Percentiles rank a stretch among this genome's conserved stretches.
Conservation (phyloP, 2,113 vertebrate genomes). For the Tricholaema leucomelas region DNA sequence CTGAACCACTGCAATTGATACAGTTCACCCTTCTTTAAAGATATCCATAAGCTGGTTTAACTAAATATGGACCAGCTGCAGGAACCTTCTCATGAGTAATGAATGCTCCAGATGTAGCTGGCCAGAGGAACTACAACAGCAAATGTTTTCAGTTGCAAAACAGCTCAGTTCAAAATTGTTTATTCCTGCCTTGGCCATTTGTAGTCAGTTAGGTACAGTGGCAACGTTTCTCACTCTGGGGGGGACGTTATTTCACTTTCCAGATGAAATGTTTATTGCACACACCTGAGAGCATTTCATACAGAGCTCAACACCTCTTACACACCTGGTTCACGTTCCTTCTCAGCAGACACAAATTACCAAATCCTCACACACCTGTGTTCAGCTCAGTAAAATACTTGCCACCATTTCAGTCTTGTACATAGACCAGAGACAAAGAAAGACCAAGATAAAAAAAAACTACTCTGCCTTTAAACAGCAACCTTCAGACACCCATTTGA, state of each 20-base stretch:
- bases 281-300: not conserved
- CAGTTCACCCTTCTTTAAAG: not conserved
- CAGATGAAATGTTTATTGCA: not conserved
- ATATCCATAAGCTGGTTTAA: not conserved
- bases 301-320: not conserved
- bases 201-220: not conserved
- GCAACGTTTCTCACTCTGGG: not conserved
- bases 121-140: not conserved
- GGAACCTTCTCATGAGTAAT: conserved; percentile 17
- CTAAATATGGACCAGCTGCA: not conserved
- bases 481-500: not conserved
- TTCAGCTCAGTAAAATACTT: not conserved
- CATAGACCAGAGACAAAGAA: not conserved
- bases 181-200: not conserved
- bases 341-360: not conserved
- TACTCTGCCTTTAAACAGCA: not conserved
- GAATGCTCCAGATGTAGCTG: conserved; percentile 10
- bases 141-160: not conserved
- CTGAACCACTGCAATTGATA: not conserved
- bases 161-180: not conserved
- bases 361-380: not conserved
- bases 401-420: not conserved
- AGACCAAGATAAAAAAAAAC: not conserved
- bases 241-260: not conserved
- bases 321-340: not conserved